Evolutionary conservation across 2,797 vertebrate genomes (phyloP).

Genomic region (Taenioides sp.): DNA sequence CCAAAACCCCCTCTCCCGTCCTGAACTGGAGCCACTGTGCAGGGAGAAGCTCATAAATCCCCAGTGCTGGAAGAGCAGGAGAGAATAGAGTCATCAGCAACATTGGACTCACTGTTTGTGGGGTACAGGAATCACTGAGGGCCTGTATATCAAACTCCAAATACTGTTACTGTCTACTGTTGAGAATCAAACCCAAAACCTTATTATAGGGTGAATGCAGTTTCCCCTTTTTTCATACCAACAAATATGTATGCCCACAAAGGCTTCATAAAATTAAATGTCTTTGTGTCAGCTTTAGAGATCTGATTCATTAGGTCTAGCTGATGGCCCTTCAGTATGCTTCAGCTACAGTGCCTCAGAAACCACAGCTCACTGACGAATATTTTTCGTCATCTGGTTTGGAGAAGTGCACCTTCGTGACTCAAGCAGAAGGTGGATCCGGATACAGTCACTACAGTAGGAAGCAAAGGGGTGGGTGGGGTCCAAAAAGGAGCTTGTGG

Average conservation of each 20-base stretch:
- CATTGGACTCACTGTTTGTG: constrained; percentile 55
- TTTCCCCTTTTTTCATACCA: too few relatives aligned
- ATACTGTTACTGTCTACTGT: constrained; percentile 33
- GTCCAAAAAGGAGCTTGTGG: constrained; percentile 56
- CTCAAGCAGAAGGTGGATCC: constrained; percentile 16
- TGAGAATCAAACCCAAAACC: too few relatives aligned
- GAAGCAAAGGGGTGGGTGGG: constrained; percentile 18
- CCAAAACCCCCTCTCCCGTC: constrained; percentile 48
- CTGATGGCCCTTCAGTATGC: neutral
- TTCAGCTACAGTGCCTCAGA: constrained; percentile 28
- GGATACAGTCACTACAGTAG: constrained; percentile 47
- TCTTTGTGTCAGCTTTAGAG: neutral
- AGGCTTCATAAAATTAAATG: too few relatives aligned
- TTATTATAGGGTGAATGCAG: too few relatives aligned
- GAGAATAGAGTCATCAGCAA: constrained; percentile 60
- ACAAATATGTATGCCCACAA: too few relatives aligned
- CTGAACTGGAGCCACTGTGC: constrained; percentile 54
- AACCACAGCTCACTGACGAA: constrained; percentile 51
- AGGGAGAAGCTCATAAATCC: constrained; percentile 59
- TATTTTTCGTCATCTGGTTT: constrained; percentile 38
- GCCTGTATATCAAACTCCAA: constrained; percentile 57
- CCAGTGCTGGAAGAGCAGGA: constrained; percentile 51
- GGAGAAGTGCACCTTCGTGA: constrained; percentile 35
- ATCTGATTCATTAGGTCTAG: constrained; percentile 2
- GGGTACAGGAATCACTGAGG: constrained; percentile 55